A percentile compares a stretch with the other conserved stretches of the same genome.
These are phyloP conservation scores for Zaprionus davidi DNA, from an alignment of 1,140 invertebrate genomes.

Conservation along the genomic window DNA sequence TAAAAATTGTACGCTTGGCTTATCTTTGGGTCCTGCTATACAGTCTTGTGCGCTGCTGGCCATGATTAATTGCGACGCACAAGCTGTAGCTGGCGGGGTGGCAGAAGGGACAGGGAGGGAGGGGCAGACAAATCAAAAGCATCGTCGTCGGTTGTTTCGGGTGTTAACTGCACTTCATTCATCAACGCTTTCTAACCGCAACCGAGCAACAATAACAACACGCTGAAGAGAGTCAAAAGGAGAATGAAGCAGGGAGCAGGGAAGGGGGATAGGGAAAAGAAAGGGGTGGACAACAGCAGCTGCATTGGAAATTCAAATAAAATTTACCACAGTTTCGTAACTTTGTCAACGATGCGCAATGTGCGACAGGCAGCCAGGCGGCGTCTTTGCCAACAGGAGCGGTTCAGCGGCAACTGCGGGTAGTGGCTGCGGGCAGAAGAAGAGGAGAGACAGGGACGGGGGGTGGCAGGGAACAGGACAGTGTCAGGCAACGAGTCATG, in stretches of 20 bases:
- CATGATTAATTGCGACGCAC: conserved; percentile 72
- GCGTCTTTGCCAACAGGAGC: conserved; percentile 30
- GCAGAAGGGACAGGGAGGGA: not conserved
- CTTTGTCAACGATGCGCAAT: conserved; percentile 81
- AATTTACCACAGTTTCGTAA: conserved; percentile 82
- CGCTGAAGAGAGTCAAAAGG: not conserved
- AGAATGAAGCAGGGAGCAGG: not conserved
- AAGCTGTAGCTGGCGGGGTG: conserved; percentile 34
- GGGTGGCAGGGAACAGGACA: not conserved
- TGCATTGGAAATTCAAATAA: conserved; percentile 81
- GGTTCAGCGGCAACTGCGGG: conserved; percentile 39
- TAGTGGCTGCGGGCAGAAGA: not conserved
- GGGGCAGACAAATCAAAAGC: conserved; percentile 57
- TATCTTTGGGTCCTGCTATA: conserved; percentile 58
- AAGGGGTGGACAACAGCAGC: conserved; percentile 34
- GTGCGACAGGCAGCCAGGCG: conserved; percentile 26
- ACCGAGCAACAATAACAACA: conserved; percentile 47
- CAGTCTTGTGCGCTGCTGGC: conserved; percentile 33
- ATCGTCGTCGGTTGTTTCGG: conserved; percentile 38
- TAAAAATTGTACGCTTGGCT: conserved; percentile 73
- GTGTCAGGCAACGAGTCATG: conserved; percentile 66
- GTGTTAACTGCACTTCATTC: conserved; percentile 82
- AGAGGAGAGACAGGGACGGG: not conserved
- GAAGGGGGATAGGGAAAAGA: not conserved
- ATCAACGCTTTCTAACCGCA: conserved; percentile 78